phyloP scores from a whole-genome alignment of 2,113 vertebrate species.

The Athene cunicularia region DNA sequence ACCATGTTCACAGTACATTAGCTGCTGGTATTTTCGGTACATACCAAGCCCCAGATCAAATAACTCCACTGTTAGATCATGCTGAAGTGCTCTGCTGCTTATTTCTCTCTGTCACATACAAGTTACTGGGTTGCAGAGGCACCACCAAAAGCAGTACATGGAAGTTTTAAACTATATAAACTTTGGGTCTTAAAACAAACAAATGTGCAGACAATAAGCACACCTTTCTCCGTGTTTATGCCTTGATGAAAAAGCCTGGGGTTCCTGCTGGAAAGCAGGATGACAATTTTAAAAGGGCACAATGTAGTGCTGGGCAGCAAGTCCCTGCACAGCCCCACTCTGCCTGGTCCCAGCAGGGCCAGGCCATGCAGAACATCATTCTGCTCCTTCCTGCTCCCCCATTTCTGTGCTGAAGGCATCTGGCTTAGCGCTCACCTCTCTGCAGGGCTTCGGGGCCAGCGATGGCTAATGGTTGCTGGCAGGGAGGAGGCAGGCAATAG shows the following conservation, averaged over 20 bases:
- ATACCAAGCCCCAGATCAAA: not conserved
- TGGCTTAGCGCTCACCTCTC: accelerated
- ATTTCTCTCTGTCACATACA: not conserved
- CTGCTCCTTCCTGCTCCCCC: not conserved
- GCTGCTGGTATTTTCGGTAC: not conserved
- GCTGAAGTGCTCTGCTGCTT: not conserved
- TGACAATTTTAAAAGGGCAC: not conserved
- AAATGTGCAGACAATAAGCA: not conserved
- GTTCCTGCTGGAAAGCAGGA: not conserved
- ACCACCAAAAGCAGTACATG: accelerated
- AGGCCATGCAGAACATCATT: not conserved
- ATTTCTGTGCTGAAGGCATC: not conserved
- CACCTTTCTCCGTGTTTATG: not conserved
- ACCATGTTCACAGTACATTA: not conserved
- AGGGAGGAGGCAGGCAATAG: not conserved
- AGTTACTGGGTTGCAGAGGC: not conserved
- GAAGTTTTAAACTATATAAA: not conserved
- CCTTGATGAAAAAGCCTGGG: not conserved
- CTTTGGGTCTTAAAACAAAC: not conserved
- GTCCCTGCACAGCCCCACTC: accelerated
- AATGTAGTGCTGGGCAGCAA: accelerated
- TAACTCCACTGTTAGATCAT: not conserved
- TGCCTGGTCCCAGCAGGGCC: not conserved
- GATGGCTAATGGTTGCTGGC: not conserved
- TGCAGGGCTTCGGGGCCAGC: accelerated